Evolutionary conservation across 2,888 invertebrate genomes (phyloP).

Genomic region (Anoncus sp.): DNA sequence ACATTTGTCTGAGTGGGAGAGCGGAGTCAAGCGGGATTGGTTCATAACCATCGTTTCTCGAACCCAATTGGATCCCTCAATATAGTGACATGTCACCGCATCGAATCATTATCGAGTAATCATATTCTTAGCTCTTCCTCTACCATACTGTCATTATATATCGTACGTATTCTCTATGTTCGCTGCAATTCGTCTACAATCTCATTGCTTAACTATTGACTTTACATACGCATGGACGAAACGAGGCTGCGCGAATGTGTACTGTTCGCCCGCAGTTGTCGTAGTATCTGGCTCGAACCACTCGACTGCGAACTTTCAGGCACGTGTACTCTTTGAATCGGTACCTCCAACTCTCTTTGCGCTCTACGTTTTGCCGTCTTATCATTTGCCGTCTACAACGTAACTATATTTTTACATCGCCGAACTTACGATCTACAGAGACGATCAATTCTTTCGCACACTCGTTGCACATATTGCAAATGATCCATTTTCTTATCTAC

Average conservation of each 20-base stretch:
- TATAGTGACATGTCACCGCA: slow-evolving; percentile 5
- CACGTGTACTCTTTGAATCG: slow-evolving; percentile 2
- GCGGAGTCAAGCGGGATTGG: background rate
- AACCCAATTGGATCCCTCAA: slow-evolving; percentile 13
- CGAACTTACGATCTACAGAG: background rate
- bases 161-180: slow-evolving; percentile 10
- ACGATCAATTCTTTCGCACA: background rate
- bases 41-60: background rate
- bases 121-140: background rate
- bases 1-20: background rate
- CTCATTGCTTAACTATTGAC: slow-evolving; percentile 40
- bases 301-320: slow-evolving; percentile 39
- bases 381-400: slow-evolving; percentile 1
- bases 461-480: background rate
- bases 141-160: background rate
- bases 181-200: slow-evolving; percentile 20
- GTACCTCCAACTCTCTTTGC: background rate
- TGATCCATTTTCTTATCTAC: too few species aligned
- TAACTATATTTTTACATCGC: slow-evolving; percentile 13
- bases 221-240: slow-evolving; percentile 25
- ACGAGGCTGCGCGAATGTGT: slow-evolving; percentile 27
- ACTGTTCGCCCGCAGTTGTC: slow-evolving; percentile 10
- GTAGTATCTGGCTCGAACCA: slow-evolving; percentile 25
- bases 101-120: slow-evolving; percentile 1
- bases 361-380: slow-evolving; percentile 2